Conservation (phyloP, 1,140 invertebrate species). For the Neocloeon triangulifer region DNA sequence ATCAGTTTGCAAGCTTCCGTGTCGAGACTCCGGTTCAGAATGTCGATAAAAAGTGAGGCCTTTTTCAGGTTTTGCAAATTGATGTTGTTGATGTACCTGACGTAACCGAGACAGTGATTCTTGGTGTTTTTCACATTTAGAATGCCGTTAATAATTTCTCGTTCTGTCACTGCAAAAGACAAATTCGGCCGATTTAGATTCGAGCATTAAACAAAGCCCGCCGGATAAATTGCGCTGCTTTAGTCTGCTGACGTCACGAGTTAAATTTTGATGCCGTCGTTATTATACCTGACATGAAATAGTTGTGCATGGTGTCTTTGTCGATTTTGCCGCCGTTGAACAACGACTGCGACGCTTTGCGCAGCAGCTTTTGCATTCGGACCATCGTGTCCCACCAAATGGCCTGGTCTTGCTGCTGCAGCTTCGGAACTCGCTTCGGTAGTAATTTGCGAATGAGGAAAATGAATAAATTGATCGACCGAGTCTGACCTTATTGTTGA, state of each 20-base stretch:
- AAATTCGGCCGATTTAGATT: too few species aligned
- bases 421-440: slow-evolving; percentile 76
- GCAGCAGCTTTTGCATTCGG: slow-evolving; percentile 84
- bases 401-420: slow-evolving; percentile 87
- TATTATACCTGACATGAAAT: slow-evolving; percentile 86
- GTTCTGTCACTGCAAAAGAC: slow-evolving; percentile 68
- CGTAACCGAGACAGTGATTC: slow-evolving; percentile 89
- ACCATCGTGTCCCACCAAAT: slow-evolving; percentile 93
- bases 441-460: too few species aligned
- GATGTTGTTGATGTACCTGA: slow-evolving; percentile 93
- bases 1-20: slow-evolving; percentile 79
- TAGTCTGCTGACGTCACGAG: slow-evolving; percentile 1
- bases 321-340: slow-evolving; percentile 68
- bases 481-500: slow-evolving; percentile 84
- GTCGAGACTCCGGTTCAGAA: slow-evolving; percentile 78
- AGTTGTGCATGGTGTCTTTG: slow-evolving; percentile 89
- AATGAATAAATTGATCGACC: neutral
- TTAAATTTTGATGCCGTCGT: neutral
- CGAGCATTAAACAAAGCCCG: too few species aligned
- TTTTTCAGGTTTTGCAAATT: slow-evolving; percentile 88
- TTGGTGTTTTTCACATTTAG: slow-evolving; percentile 86
- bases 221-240: slow-evolving; percentile 1
- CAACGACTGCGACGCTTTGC: slow-evolving; percentile 73
- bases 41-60: slow-evolving; percentile 85
- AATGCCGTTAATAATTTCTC: slow-evolving; percentile 90